These are phyloP conservation scores for Perca fluviatilis DNA, from an alignment of 2,113 vertebrate genomes.

Conservation along the genomic window DNA sequence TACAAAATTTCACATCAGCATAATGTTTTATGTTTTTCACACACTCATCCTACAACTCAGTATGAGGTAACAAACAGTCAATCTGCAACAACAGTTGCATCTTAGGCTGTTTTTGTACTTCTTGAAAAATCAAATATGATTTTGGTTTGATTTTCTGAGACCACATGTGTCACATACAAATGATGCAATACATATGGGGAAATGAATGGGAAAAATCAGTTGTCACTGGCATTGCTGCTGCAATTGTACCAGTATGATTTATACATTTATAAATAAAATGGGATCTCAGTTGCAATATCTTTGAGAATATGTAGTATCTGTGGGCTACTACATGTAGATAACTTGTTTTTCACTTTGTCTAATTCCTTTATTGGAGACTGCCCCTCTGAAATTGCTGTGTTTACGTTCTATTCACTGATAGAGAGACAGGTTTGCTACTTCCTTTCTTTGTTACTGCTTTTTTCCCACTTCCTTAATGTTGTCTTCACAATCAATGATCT, in stretches of 20 bases:
- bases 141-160: conserved; percentile 36
- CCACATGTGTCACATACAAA: conserved; percentile 8
- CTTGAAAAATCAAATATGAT: conserved; percentile 27
- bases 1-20: conserved; percentile 33
- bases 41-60: conserved; percentile 22
- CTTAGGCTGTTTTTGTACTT: conserved; percentile 41
- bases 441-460: too few relatives aligned
- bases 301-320: background rate
- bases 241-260: background rate
- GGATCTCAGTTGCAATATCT: conserved; percentile 14
- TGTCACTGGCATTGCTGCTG: conserved; percentile 34
- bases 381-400: background rate
- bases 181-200: too few relatives aligned
- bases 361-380: background rate
- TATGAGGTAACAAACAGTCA: conserved; percentile 51
- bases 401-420: background rate
- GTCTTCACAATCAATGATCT: background rate
- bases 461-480: background rate
- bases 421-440: background rate
- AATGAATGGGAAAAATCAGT: conserved; percentile 21
- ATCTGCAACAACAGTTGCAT: conserved; percentile 23
- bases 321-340: background rate
- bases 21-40: conserved; percentile 38
- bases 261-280: conserved; percentile 14
- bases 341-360: background rate